Percentiles rank a stretch among this genome's conserved stretches.
These are phyloP conservation scores for Drosophila quadrilineata DNA, from an alignment of 1,140 invertebrate genomes.

Conservation along the genomic window DNA sequence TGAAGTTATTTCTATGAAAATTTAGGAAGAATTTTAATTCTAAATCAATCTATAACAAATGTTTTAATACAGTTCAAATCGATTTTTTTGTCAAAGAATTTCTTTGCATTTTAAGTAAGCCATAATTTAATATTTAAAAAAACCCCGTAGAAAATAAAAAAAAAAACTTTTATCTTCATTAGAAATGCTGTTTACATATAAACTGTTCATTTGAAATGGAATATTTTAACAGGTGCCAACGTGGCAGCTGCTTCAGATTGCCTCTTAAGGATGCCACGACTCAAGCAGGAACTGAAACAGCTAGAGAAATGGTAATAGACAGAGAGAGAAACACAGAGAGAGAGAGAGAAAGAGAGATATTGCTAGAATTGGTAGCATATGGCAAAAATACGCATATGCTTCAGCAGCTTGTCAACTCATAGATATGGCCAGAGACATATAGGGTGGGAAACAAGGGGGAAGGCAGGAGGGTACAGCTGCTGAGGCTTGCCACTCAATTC, in stretches of 20 bases:
- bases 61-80: too few species aligned
- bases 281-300: background rate
- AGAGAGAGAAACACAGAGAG: background rate
- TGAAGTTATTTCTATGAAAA: background rate
- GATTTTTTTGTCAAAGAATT: too few species aligned
- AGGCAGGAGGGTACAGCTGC: background rate
- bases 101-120: too few species aligned
- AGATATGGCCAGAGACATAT: too few species aligned
- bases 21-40: slow-evolving; percentile 17
- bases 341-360: background rate
- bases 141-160: too few species aligned
- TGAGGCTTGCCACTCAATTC: slow-evolving; percentile 55
- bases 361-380: slow-evolving; percentile 62
- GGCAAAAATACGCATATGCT: slow-evolving; percentile 38
- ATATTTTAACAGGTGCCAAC: background rate
- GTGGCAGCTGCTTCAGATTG: too few species aligned
- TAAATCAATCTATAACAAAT: too few species aligned
- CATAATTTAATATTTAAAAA: too few species aligned
- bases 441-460: too few species aligned
- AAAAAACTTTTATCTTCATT: too few species aligned
- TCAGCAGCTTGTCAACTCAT: slow-evolving; percentile 51
- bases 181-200: background rate
- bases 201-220: background rate
- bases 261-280: too few species aligned
- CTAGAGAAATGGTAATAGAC: too few species aligned